These are phyloP conservation scores for Cyclargus thomasi DNA, from an alignment of 1,140 invertebrate genomes.

Conservation along the genomic window DNA sequence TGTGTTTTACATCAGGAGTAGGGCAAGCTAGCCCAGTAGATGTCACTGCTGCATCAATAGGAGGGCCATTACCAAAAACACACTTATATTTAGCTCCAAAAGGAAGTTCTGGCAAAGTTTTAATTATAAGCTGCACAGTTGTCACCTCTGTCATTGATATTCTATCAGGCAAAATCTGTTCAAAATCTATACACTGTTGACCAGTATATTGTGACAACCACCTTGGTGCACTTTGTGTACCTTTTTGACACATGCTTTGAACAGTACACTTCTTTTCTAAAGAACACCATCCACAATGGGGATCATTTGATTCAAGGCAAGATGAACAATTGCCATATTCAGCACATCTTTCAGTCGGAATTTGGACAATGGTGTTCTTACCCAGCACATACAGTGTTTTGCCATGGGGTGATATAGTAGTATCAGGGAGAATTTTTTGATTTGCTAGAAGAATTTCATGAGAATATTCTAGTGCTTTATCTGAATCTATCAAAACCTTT, in stretches of 20 bases:
- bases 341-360: slow-evolving; percentile 94
- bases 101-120: slow-evolving; percentile 91
- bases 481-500: slow-evolving; percentile 63
- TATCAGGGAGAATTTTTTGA: slow-evolving; percentile 85
- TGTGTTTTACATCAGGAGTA: slow-evolving; percentile 85
- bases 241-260: slow-evolving; percentile 91
- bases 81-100: slow-evolving; percentile 94
- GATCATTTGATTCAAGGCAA: slow-evolving; percentile 94
- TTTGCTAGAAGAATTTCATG: slow-evolving; percentile 53
- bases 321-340: slow-evolving; percentile 91
- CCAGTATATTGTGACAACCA: slow-evolving; percentile 95
- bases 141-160: slow-evolving; percentile 91
- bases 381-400: slow-evolving; percentile 69
- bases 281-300: slow-evolving; percentile 99
- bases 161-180: slow-evolving; percentile 91
- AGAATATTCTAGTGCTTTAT: slow-evolving; percentile 59
- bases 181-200: slow-evolving; percentile 97
- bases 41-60: slow-evolving; percentile 90
- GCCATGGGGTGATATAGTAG: slow-evolving; percentile 84
- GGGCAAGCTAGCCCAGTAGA: slow-evolving; percentile 88
- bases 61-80: slow-evolving; percentile 90
- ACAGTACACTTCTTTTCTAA: slow-evolving; percentile 95
- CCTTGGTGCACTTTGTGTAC: slow-evolving; percentile 89
- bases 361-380: slow-evolving; percentile 86
- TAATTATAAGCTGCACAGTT: slow-evolving; percentile 90